Base-by-base conservation (phyloP, 2,797 vertebrate genomes). In the Lerista edwardsae region DNA sequence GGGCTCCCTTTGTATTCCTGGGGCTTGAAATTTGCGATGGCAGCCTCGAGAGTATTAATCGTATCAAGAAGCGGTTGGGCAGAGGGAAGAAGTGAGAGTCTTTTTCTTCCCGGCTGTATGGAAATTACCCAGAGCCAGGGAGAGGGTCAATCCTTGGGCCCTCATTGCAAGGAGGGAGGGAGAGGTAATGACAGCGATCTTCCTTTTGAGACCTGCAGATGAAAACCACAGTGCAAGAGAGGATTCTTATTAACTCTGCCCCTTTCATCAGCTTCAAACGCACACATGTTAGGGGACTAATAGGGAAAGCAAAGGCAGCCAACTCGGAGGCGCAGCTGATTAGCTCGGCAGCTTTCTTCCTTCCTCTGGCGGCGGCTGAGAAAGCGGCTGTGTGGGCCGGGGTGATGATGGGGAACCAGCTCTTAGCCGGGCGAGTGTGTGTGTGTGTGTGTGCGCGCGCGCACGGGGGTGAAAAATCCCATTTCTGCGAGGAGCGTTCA, bases 191-290 rank as follows among this genome's bases (percentile, higher is more conserved):
- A 73, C n/a, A 31, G n/a, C 2, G 14, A n/a, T 9, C 73, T 47
- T 47, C 36, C 36, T 61, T 34, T 75, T 51, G 55, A 86, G 80
- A 71, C 41, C 27, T 17, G 14, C 51, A 44, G n/a, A 80, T 81
- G 73, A 61, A 69, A 80, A 44, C 62, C 15, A 3, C 29, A 44
- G 73, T 51, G 31, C 2, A 57, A 3, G 14, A 41, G 74, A 72
- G 41, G 31, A 12, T 62, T 34, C 31, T 55, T 31, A 64, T 27
- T 51, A 65, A 27, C 59, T 31, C 68, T 3, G 36, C 59, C 41
- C 74, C 74, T 78, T 82, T 77, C 80, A 55, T 72, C 57, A 5
- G 5, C 80, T 41, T 55, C 21, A 73, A 55, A 86, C 73, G 73
- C 82, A 55, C 75, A 65, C 44, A 47, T 36, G 15, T 72, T 78